These are phyloP conservation scores for Tachyglossus aculeatus DNA, from an alignment of 2,797 vertebrate genomes.

Conservation along the genomic window DNA sequence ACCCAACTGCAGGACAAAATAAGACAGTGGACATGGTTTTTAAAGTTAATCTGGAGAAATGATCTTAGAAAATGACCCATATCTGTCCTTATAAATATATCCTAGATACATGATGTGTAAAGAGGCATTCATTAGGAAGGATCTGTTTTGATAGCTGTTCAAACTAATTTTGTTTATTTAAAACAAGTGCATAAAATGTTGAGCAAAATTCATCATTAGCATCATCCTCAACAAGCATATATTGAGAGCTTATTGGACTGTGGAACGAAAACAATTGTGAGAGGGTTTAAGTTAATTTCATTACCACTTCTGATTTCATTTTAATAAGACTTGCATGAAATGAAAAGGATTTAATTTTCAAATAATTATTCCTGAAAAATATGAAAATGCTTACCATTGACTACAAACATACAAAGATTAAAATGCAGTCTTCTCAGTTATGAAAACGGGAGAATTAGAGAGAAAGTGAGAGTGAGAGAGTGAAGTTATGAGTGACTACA, in stretches of 20 bases:
- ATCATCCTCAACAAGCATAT: too few species aligned
- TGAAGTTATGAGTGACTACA: too few species aligned
- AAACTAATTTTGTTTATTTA: conserved; percentile 35
- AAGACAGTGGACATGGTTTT: conserved; percentile 11
- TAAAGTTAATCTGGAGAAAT: conserved; percentile 33
- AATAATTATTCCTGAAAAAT: neutral
- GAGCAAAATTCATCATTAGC: too few species aligned
- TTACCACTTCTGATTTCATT: neutral
- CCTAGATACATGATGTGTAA: conserved; percentile 8
- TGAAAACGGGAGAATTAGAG: too few species aligned
- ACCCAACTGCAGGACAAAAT: conserved; percentile 24
- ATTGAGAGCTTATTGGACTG: neutral
- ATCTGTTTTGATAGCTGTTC: conserved; percentile 13
- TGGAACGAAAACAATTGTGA: neutral
- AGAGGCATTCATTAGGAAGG: conserved; percentile 37
- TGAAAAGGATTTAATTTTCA: conserved; percentile 6
- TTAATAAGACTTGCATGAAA: neutral
- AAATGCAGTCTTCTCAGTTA: too few species aligned
- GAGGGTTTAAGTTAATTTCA: neutral
- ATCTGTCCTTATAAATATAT: conserved; percentile 30
- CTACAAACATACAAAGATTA: too few species aligned
- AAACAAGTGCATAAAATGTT: too few species aligned
- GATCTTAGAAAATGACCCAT: conserved; percentile 17
- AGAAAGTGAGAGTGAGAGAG: too few species aligned
- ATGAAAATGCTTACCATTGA: conserved; percentile 5